Evolutionary conservation across 2,888 invertebrate species (phyloP), one percentile per base, ranked within the genome.

Genomic region (Rhagophthalmus giganteus): DNA sequence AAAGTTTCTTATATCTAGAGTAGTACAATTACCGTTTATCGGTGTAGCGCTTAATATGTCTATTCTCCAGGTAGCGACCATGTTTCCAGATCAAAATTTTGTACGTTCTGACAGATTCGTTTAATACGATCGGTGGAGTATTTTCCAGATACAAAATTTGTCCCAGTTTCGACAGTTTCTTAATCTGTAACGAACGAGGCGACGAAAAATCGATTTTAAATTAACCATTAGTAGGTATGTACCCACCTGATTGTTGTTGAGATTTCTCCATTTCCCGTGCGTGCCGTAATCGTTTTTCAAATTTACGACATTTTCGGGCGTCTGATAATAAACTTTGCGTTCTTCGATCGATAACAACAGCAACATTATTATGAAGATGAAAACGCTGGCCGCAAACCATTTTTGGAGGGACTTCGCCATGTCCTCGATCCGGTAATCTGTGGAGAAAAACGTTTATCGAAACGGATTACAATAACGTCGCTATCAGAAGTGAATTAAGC

Each of bases 51-150:
- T 73, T 74, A 10, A 84, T 63, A 57, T 85, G 83, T 13, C 85
- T 75, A 6, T 72, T 74, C 66, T 81, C 78, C 37, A 85, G 72
- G 59, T 77, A 76, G 1, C 70, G 55, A 49, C 82, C 84, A 61
- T 81, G 75, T 64, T 81, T 79, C 84, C 84, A 85, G 31, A 85
- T 71, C 24, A 84, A 71, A 53, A 85, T 79, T 48, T 77, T 69
- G 62, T 76, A 81, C 2, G 62, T 73, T 57, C 65, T 72, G 10
- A 71, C 26, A 3, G 58, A 55, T 4, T 50, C 39, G 6, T 30
- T 38, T n/a, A n/a, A n/a, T n/a, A 48, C 24, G 1, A 53, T 45
- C 7, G 75, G 74, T 16, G 65, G 60, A 20, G 59, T 59, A 50
- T 74, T 71, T 3, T 70, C 64, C 6, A 74, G 55, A 38, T 69